Evolutionary conservation across 2,888 invertebrate species (phyloP).

Genomic region (Aricia artaxerxes): DNA sequence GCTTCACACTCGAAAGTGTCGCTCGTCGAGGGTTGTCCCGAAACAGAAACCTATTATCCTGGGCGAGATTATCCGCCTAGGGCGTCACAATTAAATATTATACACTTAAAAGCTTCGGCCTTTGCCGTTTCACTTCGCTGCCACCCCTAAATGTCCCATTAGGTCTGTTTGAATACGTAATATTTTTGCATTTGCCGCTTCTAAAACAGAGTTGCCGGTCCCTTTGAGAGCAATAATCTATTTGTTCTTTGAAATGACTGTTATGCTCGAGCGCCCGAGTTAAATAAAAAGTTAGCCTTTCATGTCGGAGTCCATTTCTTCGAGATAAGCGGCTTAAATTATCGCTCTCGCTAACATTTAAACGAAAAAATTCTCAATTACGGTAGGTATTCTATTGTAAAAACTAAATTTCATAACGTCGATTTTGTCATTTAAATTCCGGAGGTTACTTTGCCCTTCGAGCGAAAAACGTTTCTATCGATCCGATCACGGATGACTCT

Average conservation of each 20-base stretch:
- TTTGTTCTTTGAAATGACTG: slow-evolving; percentile 79
- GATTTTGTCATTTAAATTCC: slow-evolving; percentile 38
- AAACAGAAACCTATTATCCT: slow-evolving; percentile 82
- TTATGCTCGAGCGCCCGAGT: slow-evolving; percentile 72
- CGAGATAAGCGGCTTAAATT: slow-evolving; percentile 35
- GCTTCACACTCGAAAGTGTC: slow-evolving; percentile 77
- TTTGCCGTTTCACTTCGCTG: slow-evolving; percentile 80
- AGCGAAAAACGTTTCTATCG: slow-evolving; percentile 46
- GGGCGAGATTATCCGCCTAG: slow-evolving; percentile 81
- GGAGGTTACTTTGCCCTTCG: slow-evolving; percentile 39
- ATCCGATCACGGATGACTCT: slow-evolving; percentile 49
- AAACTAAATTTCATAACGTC: slow-evolving; percentile 25
- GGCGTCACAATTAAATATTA: slow-evolving; percentile 82
- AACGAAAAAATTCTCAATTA: slow-evolving; percentile 21
- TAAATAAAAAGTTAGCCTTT: slow-evolving; percentile 68
- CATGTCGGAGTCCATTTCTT: slow-evolving; percentile 51
- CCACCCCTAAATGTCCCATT: slow-evolving; percentile 81
- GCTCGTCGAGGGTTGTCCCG: slow-evolving; percentile 75
- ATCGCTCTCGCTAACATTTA: slow-evolving; percentile 30
- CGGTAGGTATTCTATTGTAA: slow-evolving; percentile 6
- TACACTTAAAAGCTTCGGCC: slow-evolving; percentile 81
- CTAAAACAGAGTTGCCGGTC: slow-evolving; percentile 78
- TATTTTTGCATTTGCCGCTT: slow-evolving; percentile 80
- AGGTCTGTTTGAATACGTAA: slow-evolving; percentile 81
- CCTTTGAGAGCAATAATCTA: slow-evolving; percentile 80